A percentile compares a stretch with the other conserved stretches of the same genome.
phyloP scores from a whole-genome alignment of 2,888 invertebrate genomes.

The Conchocele bisecta region DNA sequence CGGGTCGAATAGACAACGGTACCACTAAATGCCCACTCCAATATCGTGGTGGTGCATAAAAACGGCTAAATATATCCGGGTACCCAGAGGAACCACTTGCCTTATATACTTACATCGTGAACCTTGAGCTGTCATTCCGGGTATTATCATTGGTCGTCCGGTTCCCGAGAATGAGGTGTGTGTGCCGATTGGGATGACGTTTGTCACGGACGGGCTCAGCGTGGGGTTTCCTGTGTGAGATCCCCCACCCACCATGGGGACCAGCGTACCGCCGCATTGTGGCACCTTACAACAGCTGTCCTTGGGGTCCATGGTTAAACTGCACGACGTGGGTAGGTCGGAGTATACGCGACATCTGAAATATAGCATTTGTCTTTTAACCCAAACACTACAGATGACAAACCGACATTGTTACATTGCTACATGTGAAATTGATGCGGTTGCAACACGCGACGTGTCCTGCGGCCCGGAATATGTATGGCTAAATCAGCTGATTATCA shows the following conservation, averaged over 20 bases:
- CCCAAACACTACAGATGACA: too few relatives aligned
- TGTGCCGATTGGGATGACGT: constrained; percentile 70
- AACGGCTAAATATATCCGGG: too few relatives aligned
- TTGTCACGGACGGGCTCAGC: constrained; percentile 58
- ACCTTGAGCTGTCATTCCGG: constrained; percentile 44
- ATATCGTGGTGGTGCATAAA: too few relatives aligned
- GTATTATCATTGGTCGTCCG: constrained; percentile 41
- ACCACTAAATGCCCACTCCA: too few relatives aligned
- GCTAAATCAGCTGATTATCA: too few relatives aligned
- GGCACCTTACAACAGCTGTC: constrained; percentile 67
- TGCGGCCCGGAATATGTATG: too few relatives aligned
- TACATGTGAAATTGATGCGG: too few relatives aligned
- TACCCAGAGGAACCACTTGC: too few relatives aligned
- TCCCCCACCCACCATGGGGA: constrained; percentile 43
- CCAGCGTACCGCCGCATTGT: constrained; percentile 63
- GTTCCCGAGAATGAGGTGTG: constrained; percentile 67
- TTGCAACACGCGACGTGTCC: too few relatives aligned
- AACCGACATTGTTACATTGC: too few relatives aligned
- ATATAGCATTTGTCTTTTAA: too few relatives aligned
- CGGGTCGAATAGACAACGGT: too few relatives aligned
- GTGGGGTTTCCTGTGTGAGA: constrained; percentile 59
- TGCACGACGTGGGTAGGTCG: constrained; percentile 65
- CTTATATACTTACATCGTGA: constrained; percentile 53
- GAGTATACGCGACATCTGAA: constrained; percentile 71
- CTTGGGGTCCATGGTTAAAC: constrained; percentile 61